Base-by-base conservation (phyloP, 2,888 invertebrate species). In the Drosophila nr. perissopoda region DNA sequence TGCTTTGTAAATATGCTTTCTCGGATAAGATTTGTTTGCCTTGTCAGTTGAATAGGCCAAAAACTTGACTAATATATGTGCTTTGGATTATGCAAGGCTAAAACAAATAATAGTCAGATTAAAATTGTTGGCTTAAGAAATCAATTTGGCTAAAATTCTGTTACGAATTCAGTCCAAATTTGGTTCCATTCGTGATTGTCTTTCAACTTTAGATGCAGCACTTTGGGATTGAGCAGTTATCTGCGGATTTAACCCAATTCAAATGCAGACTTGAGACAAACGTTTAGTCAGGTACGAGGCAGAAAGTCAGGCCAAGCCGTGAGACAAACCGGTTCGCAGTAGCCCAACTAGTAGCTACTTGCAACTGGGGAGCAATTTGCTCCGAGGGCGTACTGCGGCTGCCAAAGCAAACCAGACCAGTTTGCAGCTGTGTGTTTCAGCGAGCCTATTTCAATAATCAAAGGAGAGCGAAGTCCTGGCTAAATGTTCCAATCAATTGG, bases 201-300 rank as follows among this genome's bases (percentile, higher is more conserved):
- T 21, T 46, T 1, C 21, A 21, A 36, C 36, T 36, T 16, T 16
- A 27, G 33, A 33, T 33, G 33, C 33, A 46, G 8, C 18, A 16
- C 13, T 66, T 54, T 31, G 29, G 11, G 68, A 51, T 40, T 36
- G 25, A 48, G 27, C 53, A 63, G 64, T 73, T 71, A 64, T 29
- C 27, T 25, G 56, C 27, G 21, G n/a, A 52, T 16, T 57, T 70
- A 34, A 29, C 33, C 51, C 56, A 70, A 56, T 71, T 71, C 49
- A 18, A 71, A 18, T 49, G 62, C 40, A 27, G 56, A 46, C 59
- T 51, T 49, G 25, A 68, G 61, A 66, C 83, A 88, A 85, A 75
- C 90, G 72, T 89, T 89, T 84, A 89, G 84, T 79, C 76, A 70
- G 83, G 67, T 74, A 75, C 70, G 70, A 75, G 76, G 65, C 70